These are phyloP conservation scores for Dromas ardeola DNA, from an alignment of 2,113 vertebrate species.

Conservation along the genomic window DNA sequence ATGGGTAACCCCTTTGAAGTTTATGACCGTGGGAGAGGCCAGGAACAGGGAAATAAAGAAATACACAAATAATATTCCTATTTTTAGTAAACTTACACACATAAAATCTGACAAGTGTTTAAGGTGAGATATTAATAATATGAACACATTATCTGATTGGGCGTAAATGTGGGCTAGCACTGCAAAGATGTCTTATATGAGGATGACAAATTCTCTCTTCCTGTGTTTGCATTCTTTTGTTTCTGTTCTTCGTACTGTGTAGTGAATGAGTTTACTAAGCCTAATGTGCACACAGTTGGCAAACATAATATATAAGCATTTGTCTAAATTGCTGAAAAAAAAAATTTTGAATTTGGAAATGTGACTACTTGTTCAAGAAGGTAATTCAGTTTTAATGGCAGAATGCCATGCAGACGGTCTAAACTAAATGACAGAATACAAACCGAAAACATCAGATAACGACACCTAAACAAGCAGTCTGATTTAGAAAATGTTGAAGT, in stretches of 20 bases:
- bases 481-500: not conserved
- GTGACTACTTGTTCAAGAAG: not conserved
- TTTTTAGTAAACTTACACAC: not conserved
- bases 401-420: not conserved
- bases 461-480: not conserved
- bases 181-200: not conserved
- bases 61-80: not conserved
- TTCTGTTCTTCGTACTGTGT: not conserved
- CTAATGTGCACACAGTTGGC: not conserved
- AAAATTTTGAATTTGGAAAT: not conserved
- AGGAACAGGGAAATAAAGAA: not conserved
- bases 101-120: not conserved
- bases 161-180: not conserved
- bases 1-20: not conserved
- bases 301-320: not conserved
- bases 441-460: not conserved
- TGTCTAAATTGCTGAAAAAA: conserved; percentile 23
- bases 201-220: not conserved
- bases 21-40: not conserved
- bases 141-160: not conserved
- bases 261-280: not conserved
- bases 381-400: not conserved
- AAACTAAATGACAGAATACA: not conserved
- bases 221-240: not conserved
- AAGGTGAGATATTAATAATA: not conserved